Conservation (phyloP, 2,113 vertebrate genomes). For the Poecilia latipinna region DNA sequence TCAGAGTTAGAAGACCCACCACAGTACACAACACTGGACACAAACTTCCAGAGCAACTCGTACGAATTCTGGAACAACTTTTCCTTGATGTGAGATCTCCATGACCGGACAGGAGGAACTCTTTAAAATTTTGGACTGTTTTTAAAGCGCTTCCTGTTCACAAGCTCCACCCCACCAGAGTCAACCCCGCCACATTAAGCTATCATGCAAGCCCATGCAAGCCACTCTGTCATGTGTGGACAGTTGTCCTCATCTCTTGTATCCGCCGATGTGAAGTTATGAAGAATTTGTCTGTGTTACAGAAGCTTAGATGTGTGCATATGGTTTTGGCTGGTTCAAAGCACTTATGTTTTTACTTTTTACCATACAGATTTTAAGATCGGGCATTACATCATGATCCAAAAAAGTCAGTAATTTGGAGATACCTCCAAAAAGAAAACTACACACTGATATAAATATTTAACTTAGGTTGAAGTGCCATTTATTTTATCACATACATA, state of each 20-base stretch:
- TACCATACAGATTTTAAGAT: background rate
- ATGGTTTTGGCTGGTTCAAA: conserved; percentile 58
- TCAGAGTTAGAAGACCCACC: conserved; percentile 48
- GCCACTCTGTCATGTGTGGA: background rate
- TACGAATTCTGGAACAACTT: conserved; percentile 17
- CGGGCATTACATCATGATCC: background rate
- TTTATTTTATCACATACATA: background rate
- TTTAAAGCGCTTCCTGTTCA: background rate
- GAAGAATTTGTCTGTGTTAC: background rate
- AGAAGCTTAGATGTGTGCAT: conserved; percentile 2
- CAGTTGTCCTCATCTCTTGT: background rate
- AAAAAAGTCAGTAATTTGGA: background rate
- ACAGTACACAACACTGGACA: conserved; percentile 49
- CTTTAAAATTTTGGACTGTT: conserved; percentile 41
- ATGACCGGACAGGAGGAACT: conserved; percentile 20
- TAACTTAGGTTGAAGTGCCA: background rate
- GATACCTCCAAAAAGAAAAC: background rate
- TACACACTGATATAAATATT: background rate
- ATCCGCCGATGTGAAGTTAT: conserved; percentile 30
- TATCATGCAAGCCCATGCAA: conserved; percentile 4
- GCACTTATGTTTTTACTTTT: conserved; percentile 5
- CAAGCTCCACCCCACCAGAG: background rate
- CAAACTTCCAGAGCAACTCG: background rate
- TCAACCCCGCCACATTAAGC: conserved; percentile 13
- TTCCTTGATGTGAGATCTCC: background rate